phyloP scores from a whole-genome alignment of 2,113 vertebrate genomes.

The Sclerurus mexicanus region DNA sequence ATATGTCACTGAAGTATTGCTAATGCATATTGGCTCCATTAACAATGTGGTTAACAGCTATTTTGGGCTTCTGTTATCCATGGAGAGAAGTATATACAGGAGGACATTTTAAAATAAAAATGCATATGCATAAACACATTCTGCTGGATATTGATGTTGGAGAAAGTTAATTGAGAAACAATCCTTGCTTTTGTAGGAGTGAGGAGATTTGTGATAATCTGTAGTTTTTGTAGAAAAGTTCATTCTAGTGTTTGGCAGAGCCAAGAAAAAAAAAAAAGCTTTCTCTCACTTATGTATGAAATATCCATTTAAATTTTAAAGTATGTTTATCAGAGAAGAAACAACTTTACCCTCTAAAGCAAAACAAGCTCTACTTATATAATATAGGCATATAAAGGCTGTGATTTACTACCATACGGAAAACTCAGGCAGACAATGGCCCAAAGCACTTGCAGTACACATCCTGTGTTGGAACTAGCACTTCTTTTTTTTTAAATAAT shows the following conservation, averaged over 20 bases:
- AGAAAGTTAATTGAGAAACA: not conserved
- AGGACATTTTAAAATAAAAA: not conserved
- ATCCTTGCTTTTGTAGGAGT: not conserved
- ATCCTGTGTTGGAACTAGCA: not conserved
- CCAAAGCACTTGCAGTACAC: not conserved
- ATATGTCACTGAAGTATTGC: not conserved
- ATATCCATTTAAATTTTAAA: not conserved
- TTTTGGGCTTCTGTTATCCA: not conserved
- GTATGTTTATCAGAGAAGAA: not conserved
- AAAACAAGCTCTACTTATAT: not conserved
- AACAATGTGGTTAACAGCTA: not conserved
- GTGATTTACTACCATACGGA: not conserved
- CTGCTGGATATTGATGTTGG: not conserved
- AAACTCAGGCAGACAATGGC: not conserved
- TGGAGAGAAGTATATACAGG: not conserved
- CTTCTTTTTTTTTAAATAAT: rapidly evolving
- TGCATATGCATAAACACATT: not conserved
- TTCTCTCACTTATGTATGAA: not conserved
- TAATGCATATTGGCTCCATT: not conserved
- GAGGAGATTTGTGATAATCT: not conserved
- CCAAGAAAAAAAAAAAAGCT: not conserved
- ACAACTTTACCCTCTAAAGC: not conserved
- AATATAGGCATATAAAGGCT: not conserved
- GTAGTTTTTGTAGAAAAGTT: not conserved
- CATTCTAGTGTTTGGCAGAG: not conserved